Conservation (phyloP, 2,797 vertebrate species). For the Nannoperca australis region DNA sequence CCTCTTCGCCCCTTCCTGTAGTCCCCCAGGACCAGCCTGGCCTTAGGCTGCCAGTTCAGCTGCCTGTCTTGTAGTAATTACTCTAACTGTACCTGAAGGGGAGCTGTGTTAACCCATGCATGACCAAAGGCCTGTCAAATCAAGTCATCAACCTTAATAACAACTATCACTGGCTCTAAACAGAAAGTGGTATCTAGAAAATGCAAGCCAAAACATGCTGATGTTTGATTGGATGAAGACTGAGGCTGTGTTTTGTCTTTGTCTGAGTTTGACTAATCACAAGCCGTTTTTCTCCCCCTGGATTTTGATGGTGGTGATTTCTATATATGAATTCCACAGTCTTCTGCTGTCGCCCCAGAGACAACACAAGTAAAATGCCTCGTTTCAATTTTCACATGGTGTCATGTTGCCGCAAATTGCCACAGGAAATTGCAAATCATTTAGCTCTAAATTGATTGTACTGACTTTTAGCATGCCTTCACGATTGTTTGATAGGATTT, state of each 20-base stretch:
- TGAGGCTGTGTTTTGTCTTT: neutral
- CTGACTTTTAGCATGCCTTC: conserved; percentile 37
- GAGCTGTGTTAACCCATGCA: conserved; percentile 41
- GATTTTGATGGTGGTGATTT: conserved; percentile 19
- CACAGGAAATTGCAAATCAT: conserved; percentile 34
- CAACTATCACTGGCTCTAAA: neutral
- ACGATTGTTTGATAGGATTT: conserved; percentile 43
- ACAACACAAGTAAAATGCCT: conserved; percentile 13
- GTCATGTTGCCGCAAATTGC: conserved; percentile 36
- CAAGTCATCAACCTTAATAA: conserved; percentile 16
- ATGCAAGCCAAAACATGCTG: neutral
- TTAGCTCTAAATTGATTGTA: conserved; percentile 44
- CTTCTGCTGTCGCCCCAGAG: neutral
- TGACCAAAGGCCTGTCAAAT: conserved; percentile 26
- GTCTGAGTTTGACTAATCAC: neutral
- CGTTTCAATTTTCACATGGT: conserved; percentile 44
- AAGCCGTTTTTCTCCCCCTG: neutral
- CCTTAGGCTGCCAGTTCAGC: conserved; percentile 53
- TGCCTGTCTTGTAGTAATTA: conserved; percentile 68
- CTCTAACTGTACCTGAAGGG: conserved; percentile 50
- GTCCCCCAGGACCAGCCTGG: conserved; percentile 52
- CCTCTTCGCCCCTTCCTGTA: conserved; percentile 27
- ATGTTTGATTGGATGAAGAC: neutral
- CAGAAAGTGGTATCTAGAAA: neutral
- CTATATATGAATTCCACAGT: conserved; percentile 4